These are phyloP conservation scores for Pangasianodon hypophthalmus DNA, from an alignment of 2,113 vertebrate species.

Conservation along the genomic window DNA sequence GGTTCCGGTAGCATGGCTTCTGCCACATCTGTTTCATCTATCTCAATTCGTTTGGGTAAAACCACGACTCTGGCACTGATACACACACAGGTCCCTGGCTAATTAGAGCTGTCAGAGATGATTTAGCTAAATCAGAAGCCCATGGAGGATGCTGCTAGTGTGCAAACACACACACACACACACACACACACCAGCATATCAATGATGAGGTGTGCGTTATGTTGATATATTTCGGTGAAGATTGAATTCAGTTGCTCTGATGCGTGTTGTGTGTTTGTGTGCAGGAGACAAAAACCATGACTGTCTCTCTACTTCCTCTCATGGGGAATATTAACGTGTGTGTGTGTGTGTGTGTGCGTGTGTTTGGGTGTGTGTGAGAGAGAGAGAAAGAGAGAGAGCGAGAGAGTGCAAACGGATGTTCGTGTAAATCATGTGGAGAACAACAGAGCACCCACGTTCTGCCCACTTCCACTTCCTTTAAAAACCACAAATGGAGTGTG, in stretches of 20 bases:
- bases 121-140: conserved; percentile 29
- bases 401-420: not conserved
- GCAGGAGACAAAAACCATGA: not conserved
- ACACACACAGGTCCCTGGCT: conserved; percentile 17
- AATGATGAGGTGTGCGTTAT: conserved; percentile 1
- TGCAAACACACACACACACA: not conserved
- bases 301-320: conserved; percentile 26
- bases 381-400: not conserved
- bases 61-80: not conserved
- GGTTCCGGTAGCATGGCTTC: not conserved
- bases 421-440: conserved; percentile 37
- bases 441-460: conserved; percentile 37
- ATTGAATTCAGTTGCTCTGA: not conserved
- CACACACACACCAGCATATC: conserved; percentile 27
- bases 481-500: conserved; percentile 34
- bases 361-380: not conserved
- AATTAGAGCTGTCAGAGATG: conserved; percentile 44
- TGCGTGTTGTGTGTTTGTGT: not conserved
- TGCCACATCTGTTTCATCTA: conserved; percentile 38
- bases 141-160: not conserved
- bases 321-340: not conserved
- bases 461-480: conserved; percentile 55
- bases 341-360: conserved; percentile 1
- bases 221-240: not conserved
- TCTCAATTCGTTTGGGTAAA: conserved; percentile 30